Percentiles rank a stretch among this genome's conserved stretches.
phyloP scores from a whole-genome alignment of 2,113 vertebrate species.

The Lucifuga dentata region DNA sequence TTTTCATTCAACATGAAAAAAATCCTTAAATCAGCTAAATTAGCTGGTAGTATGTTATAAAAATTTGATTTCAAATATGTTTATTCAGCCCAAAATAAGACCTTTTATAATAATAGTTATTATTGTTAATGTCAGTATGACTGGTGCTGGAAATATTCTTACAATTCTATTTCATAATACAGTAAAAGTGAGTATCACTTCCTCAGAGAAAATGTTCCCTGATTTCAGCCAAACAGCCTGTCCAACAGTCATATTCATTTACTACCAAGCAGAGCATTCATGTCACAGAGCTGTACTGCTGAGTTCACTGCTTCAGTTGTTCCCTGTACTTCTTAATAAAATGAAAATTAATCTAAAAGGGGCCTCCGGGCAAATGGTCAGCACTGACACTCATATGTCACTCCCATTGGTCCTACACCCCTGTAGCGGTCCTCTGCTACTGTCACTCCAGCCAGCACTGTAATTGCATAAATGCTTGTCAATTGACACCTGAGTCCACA shows the following conservation, averaged over 20 bases:
- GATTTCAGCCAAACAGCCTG: no score
- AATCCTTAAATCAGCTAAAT: no score
- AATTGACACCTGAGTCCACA: slow-evolving; percentile 49
- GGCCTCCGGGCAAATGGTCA: neutral
- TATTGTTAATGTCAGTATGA: neutral
- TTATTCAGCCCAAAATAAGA: no score
- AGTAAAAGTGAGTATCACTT: no score
- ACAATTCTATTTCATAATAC: neutral
- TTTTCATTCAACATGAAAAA: no score
- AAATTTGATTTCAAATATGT: no score
- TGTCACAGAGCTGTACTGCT: neutral
- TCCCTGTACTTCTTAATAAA: neutral
- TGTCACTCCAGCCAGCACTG: slow-evolving; percentile 22
- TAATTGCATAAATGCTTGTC: slow-evolving; percentile 45
- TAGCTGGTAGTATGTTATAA: no score
- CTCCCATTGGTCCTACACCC: slow-evolving; percentile 3
- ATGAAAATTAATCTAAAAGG: neutral
- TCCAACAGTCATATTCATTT: neutral
- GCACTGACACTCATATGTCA: slow-evolving; percentile 21
- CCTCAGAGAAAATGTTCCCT: no score
- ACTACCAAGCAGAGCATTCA: neutral
- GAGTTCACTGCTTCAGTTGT: neutral
- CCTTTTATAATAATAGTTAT: neutral
- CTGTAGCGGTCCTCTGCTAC: slow-evolving; percentile 10
- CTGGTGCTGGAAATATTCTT: neutral